A percentile compares a stretch with the other conserved stretches of the same genome.
These are phyloP conservation scores for Calyptomena viridis DNA, from an alignment of 2,113 vertebrate species.

Conservation along the genomic window DNA sequence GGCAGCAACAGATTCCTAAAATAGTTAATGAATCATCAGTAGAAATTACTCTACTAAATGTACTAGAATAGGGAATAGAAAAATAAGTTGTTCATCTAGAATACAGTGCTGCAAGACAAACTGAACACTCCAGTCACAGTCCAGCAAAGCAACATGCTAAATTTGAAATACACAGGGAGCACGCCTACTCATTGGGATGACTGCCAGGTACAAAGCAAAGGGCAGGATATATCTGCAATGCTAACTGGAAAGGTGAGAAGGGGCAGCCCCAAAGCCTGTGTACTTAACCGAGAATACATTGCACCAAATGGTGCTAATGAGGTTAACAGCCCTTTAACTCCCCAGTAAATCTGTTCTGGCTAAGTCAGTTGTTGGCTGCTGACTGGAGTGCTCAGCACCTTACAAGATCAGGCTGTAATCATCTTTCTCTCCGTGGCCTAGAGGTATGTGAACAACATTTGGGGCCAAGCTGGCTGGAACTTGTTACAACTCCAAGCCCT, in stretches of 20 bases:
- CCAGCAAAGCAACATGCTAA: background rate
- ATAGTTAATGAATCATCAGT: background rate
- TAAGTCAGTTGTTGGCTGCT: background rate
- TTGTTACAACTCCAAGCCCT: background rate
- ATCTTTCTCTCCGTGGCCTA: background rate
- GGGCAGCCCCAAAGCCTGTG: background rate
- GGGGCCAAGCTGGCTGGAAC: background rate
- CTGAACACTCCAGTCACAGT: slow-evolving; percentile 3
- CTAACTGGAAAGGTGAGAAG: background rate
- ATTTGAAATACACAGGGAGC: background rate
- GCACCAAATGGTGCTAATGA: background rate
- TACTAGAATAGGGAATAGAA: background rate
- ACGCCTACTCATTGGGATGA: background rate
- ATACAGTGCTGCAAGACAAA: background rate
- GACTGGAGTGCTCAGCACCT: background rate
- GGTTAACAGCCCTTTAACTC: background rate
- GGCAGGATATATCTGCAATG: background rate
- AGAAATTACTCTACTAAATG: background rate
- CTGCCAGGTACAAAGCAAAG: background rate
- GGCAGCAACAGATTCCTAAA: slow-evolving; percentile 28
- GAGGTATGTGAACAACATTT: background rate
- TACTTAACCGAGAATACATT: background rate
- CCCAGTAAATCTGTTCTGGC: background rate
- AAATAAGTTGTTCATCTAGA: background rate
- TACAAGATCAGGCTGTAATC: background rate